Conservation (phyloP, 2,888 invertebrate species). For the Allophyes oxyacanthae region DNA sequence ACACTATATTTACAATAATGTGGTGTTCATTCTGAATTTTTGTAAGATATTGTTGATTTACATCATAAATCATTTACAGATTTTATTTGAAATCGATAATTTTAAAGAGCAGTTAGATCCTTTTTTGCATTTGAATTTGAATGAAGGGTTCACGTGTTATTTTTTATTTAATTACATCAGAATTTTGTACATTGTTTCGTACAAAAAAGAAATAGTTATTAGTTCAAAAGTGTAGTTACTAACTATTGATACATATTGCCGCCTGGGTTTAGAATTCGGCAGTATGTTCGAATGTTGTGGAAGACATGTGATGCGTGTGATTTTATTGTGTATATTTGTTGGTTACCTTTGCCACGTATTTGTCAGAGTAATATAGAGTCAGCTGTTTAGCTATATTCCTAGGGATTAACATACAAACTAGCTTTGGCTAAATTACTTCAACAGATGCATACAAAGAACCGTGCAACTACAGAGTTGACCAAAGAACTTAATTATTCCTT, state of each 20-base stretch:
- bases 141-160: conserved; percentile 14
- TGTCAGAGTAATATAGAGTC: too few relatives aligned
- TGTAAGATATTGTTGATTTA: conserved; percentile 28
- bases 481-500: conserved; percentile 1
- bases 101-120: conserved; percentile 8
- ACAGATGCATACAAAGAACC: background rate
- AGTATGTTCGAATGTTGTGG: conserved; percentile 19
- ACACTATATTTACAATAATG: conserved; percentile 73
- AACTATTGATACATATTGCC: background rate
- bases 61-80: conserved; percentile 10
- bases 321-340: conserved; percentile 5
- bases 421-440: background rate
- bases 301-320: conserved; percentile 30
- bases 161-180: conserved; percentile 17
- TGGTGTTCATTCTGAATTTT: conserved; percentile 41
- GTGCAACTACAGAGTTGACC: conserved; percentile 5
- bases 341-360: too few relatives aligned
- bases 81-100: conserved; percentile 3
- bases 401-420: too few relatives aligned
- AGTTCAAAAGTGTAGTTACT: conserved; percentile 4
- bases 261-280: conserved; percentile 1
- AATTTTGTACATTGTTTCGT: conserved; percentile 12
- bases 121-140: conserved; percentile 9
- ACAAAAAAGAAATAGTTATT: conserved; percentile 14
- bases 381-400: too few relatives aligned